phyloP scores from a whole-genome alignment of 2,888 invertebrate genomes.

The Agrilus mali region DNA sequence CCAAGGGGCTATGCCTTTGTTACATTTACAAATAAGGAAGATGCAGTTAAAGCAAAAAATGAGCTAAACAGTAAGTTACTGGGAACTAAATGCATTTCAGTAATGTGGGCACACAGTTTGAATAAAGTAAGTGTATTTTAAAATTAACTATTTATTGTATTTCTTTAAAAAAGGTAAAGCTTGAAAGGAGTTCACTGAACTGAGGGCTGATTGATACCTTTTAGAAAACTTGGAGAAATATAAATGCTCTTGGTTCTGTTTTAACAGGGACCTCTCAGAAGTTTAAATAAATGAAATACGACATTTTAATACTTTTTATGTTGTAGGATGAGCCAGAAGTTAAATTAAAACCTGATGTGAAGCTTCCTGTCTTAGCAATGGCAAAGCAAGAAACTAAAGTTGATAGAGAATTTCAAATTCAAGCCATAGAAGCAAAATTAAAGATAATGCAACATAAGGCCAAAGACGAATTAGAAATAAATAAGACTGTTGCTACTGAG shows the following conservation, averaged over 20 bases:
- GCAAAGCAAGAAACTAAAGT: slow-evolving; percentile 46
- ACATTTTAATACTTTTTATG: no score
- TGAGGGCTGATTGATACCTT: no score
- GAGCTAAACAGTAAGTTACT: slow-evolving; percentile 62
- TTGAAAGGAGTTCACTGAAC: no score
- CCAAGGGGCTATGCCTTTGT: slow-evolving; percentile 91
- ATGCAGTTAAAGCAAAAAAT: slow-evolving; percentile 60
- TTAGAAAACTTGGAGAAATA: no score
- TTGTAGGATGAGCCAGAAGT: slow-evolving; percentile 57
- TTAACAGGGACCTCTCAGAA: no score
- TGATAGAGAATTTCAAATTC: slow-evolving; percentile 69
- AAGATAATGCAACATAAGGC: slow-evolving; percentile 60
- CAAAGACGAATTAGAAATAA: slow-evolving; percentile 61
- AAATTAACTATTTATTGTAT: no score
- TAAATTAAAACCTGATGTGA: slow-evolving; percentile 60
- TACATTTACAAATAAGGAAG: slow-evolving; percentile 53
- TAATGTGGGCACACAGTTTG: slow-evolving; percentile 70
- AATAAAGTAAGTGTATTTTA: slow-evolving; percentile 40
- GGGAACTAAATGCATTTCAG: slow-evolving; percentile 62
- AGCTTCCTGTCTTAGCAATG: slow-evolving; percentile 66
- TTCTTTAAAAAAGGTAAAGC: no score
- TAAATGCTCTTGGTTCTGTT: no score
- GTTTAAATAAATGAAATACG: no score
- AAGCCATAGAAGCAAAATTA: slow-evolving; percentile 78
- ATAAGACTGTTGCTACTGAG: slow-evolving; percentile 53